phyloP scores from a whole-genome alignment of 1,140 invertebrate species.

The Diachasmimorpha longicaudata region DNA sequence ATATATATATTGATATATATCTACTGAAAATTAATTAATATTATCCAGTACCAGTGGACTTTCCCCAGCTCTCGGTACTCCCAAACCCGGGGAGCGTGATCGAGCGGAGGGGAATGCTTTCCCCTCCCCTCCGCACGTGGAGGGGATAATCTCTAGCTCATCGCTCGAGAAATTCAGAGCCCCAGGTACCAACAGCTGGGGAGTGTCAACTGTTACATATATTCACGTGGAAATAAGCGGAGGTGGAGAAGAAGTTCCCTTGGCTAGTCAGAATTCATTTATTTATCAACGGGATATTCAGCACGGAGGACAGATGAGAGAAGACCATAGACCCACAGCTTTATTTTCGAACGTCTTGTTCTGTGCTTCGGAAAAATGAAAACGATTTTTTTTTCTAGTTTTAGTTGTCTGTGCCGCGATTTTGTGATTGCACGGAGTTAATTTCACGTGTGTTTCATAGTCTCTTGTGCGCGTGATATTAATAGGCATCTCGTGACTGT shows the following conservation, averaged over 20 bases:
- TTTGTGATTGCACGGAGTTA: not conserved
- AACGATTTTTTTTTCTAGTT: not conserved
- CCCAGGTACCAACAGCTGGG: no score
- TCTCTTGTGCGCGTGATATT: slow-evolving; percentile 23
- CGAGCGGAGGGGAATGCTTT: no score
- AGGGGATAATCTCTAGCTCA: no score
- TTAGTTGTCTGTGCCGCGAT: slow-evolving; percentile 1
- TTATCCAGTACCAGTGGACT: not conserved
- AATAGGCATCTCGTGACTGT: slow-evolving; percentile 25
- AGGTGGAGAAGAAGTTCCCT: slow-evolving; percentile 2
- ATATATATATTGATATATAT: slow-evolving; percentile 15
- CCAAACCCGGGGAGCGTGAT: no score
- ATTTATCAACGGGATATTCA: not conserved
- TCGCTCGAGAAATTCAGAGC: no score
- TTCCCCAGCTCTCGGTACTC: no score
- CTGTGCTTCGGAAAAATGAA: slow-evolving; percentile 20
- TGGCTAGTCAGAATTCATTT: not conserved
- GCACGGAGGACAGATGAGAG: not conserved
- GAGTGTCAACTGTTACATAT: not conserved
- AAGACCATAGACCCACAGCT: slow-evolving; percentile 12
- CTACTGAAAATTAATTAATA: not conserved
- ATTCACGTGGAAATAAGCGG: slow-evolving; percentile 15
- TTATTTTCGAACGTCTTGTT: not conserved
- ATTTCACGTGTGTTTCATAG: slow-evolving; percentile 19
- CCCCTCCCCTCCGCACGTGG: no score